Conservation (phyloP, 2,113 vertebrate genomes). For the Plotosus lineatus region DNA sequence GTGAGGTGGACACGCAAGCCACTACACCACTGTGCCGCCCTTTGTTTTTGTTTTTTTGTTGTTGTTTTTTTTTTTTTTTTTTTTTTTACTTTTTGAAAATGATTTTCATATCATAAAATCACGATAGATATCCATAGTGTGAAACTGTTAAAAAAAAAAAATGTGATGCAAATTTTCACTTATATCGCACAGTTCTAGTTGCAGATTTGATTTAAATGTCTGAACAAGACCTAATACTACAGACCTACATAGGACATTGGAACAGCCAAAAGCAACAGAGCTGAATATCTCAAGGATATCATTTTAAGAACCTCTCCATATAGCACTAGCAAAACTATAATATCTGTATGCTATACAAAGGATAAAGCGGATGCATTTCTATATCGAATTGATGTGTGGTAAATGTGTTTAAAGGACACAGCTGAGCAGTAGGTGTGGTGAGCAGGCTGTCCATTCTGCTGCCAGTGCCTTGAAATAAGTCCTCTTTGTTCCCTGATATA, state of each 20-base stretch:
- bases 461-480: slow-evolving; percentile 40
- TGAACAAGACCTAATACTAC: neutral
- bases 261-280: neutral
- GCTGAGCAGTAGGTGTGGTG: neutral
- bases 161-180: no score
- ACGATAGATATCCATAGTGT: no score
- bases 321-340: neutral
- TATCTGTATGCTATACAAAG: neutral
- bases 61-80: no score
- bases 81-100: no score
- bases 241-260: neutral
- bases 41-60: no score
- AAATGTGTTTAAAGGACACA: neutral
- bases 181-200: no score
- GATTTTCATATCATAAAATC: no score
- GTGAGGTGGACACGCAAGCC: no score
- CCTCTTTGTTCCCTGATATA: slow-evolving; percentile 44
- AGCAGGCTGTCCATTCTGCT: slow-evolving; percentile 14
- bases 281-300: neutral
- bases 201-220: neutral
- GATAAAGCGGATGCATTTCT: no score
- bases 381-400: neutral
- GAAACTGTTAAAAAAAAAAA: no score
- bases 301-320: neutral
- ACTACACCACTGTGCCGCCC: no score